Percentiles rank a stretch among this genome's conserved stretches.
Conservation (phyloP, 2,113 vertebrate species). For the Phoxinus phoxinus region DNA sequence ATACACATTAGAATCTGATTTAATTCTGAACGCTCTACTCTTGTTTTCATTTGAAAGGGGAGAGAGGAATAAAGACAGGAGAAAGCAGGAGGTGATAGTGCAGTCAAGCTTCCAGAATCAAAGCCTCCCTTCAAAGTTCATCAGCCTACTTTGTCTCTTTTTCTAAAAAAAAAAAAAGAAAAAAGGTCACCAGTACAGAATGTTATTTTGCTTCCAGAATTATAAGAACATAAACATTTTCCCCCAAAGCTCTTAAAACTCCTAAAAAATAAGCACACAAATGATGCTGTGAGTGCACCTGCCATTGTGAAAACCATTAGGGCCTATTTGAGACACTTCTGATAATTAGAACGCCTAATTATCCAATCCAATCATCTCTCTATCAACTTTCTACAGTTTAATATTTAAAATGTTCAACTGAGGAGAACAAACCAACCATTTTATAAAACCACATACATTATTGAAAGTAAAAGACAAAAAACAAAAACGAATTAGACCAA, state of each 20-base stretch:
- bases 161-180: not conserved
- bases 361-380: constrained; percentile 15
- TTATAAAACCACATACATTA: constrained; percentile 13
- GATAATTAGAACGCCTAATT: constrained; percentile 18
- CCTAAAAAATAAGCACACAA: not conserved
- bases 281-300: not conserved
- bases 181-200: not conserved
- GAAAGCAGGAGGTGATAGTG: constrained; percentile 50
- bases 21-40: not conserved
- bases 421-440: constrained; percentile 7
- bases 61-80: not conserved
- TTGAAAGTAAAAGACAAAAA: not conserved
- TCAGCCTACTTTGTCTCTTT: constrained; percentile 47
- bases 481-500: not conserved
- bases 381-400: constrained; percentile 1
- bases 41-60: not conserved
- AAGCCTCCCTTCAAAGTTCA: constrained; percentile 68
- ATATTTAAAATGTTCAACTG: not conserved
- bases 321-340: constrained; percentile 1
- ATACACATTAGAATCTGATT: not conserved
- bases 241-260: not conserved
- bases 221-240: constrained; percentile 52
- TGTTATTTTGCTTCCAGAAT: constrained; percentile 21
- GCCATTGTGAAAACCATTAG: constrained; percentile 9
- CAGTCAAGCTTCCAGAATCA: constrained; percentile 64